Percentiles rank a stretch among this genome's conserved stretches.
phyloP scores from a whole-genome alignment of 2,888 invertebrate species.

The Ophion ventricosus region DNA sequence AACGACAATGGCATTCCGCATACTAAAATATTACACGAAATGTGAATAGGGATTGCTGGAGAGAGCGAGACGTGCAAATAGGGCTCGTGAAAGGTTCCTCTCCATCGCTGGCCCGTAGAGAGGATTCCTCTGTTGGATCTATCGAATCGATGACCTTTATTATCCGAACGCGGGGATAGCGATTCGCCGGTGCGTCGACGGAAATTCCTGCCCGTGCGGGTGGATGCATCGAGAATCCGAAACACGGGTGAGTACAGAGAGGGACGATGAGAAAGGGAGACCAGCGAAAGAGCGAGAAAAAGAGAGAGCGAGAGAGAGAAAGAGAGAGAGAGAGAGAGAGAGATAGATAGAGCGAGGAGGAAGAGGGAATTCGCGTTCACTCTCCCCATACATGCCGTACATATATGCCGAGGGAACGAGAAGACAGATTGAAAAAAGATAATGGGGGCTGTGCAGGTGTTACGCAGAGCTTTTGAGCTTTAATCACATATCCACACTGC shows the following conservation, averaged over 20 bases:
- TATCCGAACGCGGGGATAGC: conserved; percentile 54
- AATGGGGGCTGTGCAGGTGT: conserved; percentile 71
- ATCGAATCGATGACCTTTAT: conserved; percentile 77
- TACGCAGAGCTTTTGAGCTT: conserved; percentile 76
- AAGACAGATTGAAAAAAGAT: conserved; percentile 68
- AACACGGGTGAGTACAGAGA: conserved; percentile 55
- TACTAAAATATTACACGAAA: no score
- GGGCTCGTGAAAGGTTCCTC: conserved; percentile 48
- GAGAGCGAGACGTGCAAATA: conserved; percentile 29
- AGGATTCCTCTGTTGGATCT: conserved; percentile 61
- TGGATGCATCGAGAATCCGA: conserved; percentile 58
- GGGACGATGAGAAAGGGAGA: conserved; percentile 44
- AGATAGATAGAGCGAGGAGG: conserved; percentile 47
- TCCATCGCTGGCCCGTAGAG: conserved; percentile 68
- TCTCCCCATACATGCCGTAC: conserved; percentile 29
- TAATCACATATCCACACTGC: conserved; percentile 80
- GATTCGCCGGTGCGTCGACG: conserved; percentile 62
- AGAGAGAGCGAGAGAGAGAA: no score
- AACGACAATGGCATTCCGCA: no score
- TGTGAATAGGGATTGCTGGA: background rate
- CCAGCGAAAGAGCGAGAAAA: no score
- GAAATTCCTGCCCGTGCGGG: conserved; percentile 56
- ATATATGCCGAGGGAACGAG: conserved; percentile 37
- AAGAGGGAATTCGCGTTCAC: conserved; percentile 51
- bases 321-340: no score